phyloP scores from a whole-genome alignment of 1,140 invertebrate species.

The Eriocheir sinensis region DNA sequence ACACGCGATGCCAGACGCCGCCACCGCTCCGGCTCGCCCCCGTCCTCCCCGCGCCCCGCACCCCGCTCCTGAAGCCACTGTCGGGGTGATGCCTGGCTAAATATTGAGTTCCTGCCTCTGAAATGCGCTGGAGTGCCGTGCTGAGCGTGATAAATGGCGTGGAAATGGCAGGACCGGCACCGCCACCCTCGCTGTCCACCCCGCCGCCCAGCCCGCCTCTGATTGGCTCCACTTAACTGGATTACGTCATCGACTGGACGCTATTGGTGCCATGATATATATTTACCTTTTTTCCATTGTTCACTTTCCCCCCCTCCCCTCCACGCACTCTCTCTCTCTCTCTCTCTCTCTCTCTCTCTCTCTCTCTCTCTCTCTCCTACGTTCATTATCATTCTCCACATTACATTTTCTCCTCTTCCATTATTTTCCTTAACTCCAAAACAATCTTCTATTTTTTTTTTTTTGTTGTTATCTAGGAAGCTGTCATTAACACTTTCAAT shows the following conservation, averaged over 20 bases:
- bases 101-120: background rate
- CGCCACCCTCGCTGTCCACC: conserved; percentile 21
- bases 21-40: background rate
- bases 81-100: background rate
- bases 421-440: no score
- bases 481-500: no score
- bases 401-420: background rate
- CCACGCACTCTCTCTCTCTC: background rate
- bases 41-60: background rate
- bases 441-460: no score
- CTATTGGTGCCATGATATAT: conserved; percentile 72
- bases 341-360: conserved; percentile 9
- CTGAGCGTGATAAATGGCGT: background rate
- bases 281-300: conserved; percentile 49
- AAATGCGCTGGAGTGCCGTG: background rate
- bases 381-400: no score
- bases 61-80: background rate
- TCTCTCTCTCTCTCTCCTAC: conserved; percentile 41
- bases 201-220: conserved; percentile 67
- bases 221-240: conserved; percentile 75
- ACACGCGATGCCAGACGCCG: conserved; percentile 44
- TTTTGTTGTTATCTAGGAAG: no score
- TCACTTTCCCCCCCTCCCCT: background rate
- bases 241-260: conserved; percentile 73
- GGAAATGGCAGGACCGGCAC: background rate